Evolutionary conservation across 1,140 invertebrate genomes (phyloP), one percentile per base, ranked within the genome.

Genomic region (Melipona quadrifasciata): DNA sequence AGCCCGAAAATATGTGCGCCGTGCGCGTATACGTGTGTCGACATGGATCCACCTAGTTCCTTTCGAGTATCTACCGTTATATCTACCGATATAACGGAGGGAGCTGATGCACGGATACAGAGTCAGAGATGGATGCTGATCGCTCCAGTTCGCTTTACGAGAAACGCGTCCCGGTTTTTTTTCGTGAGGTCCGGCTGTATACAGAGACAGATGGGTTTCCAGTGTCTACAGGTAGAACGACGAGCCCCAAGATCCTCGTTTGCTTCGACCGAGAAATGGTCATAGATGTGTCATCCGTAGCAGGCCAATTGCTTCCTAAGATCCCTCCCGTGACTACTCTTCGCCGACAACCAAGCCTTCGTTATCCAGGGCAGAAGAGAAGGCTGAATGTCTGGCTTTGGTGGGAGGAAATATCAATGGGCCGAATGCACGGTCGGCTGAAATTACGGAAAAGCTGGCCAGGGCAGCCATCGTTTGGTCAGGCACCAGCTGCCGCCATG

Each of bases 201-300:
- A 27, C 3, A n/a, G 31, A 6, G 19, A 53, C 8, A 84, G 70
- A 93, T 92, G 90, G 90, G 77, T 88, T 91, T 91, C 68, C 90
- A 88, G 92, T 92, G 92, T 94, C 91, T 89, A 87, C 84, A 90
- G 87, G 87, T 91, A 79, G 82, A 89, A 77, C 82, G 80, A 86
- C 87, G 88, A 88, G 86, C 73, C 86, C 80, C 81, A 76, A 77
- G 82, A 73, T 67, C 84, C 83, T 88, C 79, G 81, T 88, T 47
- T 85, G 70, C 64, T 57, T 85, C 68, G 77, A 80, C 65, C 70
- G 75, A 74, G 67, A 74, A 72, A 85, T 83, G 72, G 65, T 79
- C 84, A 27, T 82, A 72, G 75, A 89, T 83, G 87, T 84, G 89
- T 85, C 86, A 77, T 84, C 82, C 77, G 65, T 47, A 61, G n/a